A percentile compares a stretch with the other conserved stretches of the same genome.
These are phyloP conservation scores for Lophius piscatorius DNA, from an alignment of 2,113 vertebrate species.

Conservation along the genomic window DNA sequence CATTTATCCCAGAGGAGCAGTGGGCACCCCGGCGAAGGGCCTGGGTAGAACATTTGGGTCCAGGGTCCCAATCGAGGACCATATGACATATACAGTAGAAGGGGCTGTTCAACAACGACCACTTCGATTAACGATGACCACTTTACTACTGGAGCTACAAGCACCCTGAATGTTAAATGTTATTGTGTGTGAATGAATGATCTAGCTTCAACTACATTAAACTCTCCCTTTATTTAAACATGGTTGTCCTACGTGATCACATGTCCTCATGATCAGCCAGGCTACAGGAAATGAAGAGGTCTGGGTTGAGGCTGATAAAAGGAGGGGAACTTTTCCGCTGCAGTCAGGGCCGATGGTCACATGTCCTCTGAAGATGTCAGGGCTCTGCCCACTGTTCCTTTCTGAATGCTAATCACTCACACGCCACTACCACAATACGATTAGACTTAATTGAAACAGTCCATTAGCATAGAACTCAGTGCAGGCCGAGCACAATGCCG, in stretches of 20 bases:
- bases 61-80: too few species aligned
- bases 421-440: conserved; percentile 40
- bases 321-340: conserved; percentile 34
- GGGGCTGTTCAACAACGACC: too few species aligned
- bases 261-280: conserved; percentile 25
- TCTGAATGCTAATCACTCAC: conserved; percentile 59
- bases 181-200: too few species aligned
- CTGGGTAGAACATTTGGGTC: too few species aligned
- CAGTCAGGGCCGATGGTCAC: conserved; percentile 62
- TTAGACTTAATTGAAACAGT: conserved; percentile 66
- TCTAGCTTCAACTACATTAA: background rate
- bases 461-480: conserved; percentile 55
- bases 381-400: conserved; percentile 20
- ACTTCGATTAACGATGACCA: too few species aligned
- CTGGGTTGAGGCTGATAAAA: conserved; percentile 32
- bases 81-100: too few species aligned
- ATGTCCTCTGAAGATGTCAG: conserved; percentile 60
- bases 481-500: conserved; percentile 14
- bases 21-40: too few species aligned
- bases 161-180: too few species aligned
- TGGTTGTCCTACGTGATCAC: background rate
- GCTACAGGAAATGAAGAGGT: conserved; percentile 44
- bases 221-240: conserved; percentile 1
- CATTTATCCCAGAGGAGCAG: too few species aligned
- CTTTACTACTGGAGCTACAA: too few species aligned